Evolutionary conservation across 2,888 invertebrate genomes (phyloP).

Genomic region (Plebejus argus): DNA sequence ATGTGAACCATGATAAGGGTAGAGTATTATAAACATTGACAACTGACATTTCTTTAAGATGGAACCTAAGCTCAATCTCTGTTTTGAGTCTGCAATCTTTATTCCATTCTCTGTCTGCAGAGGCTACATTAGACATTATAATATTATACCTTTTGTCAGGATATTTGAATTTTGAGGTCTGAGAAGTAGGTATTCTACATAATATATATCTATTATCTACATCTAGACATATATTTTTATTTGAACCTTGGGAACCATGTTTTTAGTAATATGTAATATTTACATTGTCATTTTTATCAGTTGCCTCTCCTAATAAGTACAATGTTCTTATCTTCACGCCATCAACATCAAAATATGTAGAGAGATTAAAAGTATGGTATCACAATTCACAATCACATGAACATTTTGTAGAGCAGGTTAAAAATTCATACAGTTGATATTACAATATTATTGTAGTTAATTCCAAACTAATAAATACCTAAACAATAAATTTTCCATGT

Average conservation of each 20-base stretch:
- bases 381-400: constrained; percentile 32
- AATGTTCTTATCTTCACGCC: not conserved
- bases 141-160: no score
- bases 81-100: not conserved
- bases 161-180: no score
- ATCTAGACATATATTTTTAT: no score
- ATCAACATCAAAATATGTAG: constrained; percentile 15
- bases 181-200: no score
- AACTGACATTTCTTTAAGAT: not conserved
- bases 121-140: no score
- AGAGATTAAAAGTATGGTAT: constrained; percentile 36
- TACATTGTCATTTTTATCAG: not conserved
- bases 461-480: no score
- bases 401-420: not conserved
- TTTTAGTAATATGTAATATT: not conserved
- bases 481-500: no score
- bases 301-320: not conserved
- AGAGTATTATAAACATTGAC: not conserved
- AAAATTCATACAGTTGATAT: not conserved
- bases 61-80: not conserved
- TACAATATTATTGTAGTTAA: no score
- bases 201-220: no score
- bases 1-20: not conserved
- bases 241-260: no score
- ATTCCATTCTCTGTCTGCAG: no score